Conservation (phyloP, 1,140 invertebrate genomes). For the Penaeus vannamei region DNA sequence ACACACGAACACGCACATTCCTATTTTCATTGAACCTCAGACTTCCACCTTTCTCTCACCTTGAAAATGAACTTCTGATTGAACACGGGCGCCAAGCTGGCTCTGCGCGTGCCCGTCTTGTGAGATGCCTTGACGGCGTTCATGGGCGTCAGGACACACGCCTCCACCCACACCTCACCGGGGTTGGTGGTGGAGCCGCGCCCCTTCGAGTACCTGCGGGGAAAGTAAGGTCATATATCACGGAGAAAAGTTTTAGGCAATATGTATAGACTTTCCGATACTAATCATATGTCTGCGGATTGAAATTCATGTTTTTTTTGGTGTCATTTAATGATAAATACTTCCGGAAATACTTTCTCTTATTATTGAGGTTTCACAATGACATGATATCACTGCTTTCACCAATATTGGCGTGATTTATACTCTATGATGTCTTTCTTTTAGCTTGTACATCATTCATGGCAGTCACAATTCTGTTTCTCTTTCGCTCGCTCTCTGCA, state of each 20-base stretch:
- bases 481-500: slow-evolving; percentile 7
- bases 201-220: slow-evolving; percentile 53
- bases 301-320: too few species aligned
- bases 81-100: slow-evolving; percentile 56
- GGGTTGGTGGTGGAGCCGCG: slow-evolving; percentile 55
- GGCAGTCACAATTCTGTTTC: neutral
- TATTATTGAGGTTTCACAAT: too few species aligned
- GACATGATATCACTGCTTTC: too few species aligned
- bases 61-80: slow-evolving; percentile 59
- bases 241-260: too few species aligned
- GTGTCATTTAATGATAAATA: too few species aligned
- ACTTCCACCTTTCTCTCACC: slow-evolving; percentile 26
- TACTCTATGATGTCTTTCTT: too few species aligned
- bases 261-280: too few species aligned
- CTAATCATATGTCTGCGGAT: too few species aligned
- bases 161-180: slow-evolving; percentile 58
- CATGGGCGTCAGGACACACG: slow-evolving; percentile 51
- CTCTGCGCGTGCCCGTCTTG: slow-evolving; percentile 50
- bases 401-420: too few species aligned
- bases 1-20: neutral
- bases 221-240: neutral
- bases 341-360: too few species aligned
- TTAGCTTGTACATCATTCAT: too few species aligned
- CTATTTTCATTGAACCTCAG: neutral
- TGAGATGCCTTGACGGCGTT: slow-evolving; percentile 50